Conservation (phyloP, 2,113 vertebrate species). For the Archilochus colubris region DNA sequence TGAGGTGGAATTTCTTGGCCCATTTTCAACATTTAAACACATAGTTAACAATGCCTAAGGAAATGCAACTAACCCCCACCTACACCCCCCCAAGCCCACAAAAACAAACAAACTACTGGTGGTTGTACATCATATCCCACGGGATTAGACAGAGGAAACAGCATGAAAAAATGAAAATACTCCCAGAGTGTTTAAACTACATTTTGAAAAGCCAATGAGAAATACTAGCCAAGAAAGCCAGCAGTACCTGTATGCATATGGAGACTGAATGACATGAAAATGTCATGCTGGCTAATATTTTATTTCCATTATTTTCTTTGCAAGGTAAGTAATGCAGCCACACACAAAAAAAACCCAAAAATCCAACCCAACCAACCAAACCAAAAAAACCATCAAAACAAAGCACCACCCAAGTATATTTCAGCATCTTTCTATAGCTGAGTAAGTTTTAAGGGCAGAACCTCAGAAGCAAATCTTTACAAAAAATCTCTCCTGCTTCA, state of each 20-base stretch:
- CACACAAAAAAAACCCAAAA: background rate
- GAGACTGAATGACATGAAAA: fast-evolving
- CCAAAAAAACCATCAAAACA: too few species aligned
- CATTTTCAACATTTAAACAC: background rate
- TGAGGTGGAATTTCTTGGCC: constrained; percentile 25
- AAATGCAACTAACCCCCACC: constrained; percentile 29
- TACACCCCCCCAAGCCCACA: background rate
- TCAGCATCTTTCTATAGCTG: background rate
- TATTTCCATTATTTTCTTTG: background rate
- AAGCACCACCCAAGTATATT: background rate
- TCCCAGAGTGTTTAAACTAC: background rate
- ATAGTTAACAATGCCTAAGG: constrained; percentile 37
- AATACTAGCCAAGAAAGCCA: background rate
- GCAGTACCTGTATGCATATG: background rate
- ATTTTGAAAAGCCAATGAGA: background rate
- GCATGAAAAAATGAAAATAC: constrained; percentile 38
- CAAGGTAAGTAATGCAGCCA: background rate
- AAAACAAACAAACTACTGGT: constrained; percentile 48
- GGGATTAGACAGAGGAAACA: constrained; percentile 36
- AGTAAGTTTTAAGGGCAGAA: background rate
- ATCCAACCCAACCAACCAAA: too few species aligned
- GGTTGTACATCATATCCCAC: background rate
- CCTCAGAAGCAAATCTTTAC: background rate
- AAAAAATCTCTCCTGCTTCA: background rate
- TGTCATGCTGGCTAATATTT: background rate